Base-by-base conservation (phyloP, 1,140 invertebrate species). In the Temnothorax nylanderi region DNA sequence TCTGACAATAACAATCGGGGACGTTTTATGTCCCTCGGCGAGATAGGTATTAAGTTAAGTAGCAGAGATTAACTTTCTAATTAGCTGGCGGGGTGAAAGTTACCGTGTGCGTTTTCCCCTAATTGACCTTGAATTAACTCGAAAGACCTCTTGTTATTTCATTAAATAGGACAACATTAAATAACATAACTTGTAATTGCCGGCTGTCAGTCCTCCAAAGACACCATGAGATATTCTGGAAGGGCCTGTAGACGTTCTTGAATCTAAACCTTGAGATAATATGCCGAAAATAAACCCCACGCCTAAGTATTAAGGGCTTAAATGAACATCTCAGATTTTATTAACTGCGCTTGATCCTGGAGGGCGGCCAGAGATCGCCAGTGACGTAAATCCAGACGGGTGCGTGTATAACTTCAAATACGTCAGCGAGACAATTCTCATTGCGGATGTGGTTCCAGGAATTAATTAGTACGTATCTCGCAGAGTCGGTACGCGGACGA, bases 401-500 rank as follows among this genome's bases (percentile, higher is more conserved):
- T 69, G 11, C 21, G 18, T 47, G 21, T 58, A 67, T 58, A 67
- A 26, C 21, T 41, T 56, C 67, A 51, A 78, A 60, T 86, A 49
- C 34, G 13, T 44, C 37, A n/a, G 69, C 56, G n/a, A 13, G 54
- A 90, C 81, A 84, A 88, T 90, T 86, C 81, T 62, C 62, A 18
- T 54, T 47, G 64, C 60, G 44, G 54, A 80, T 65, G 81, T 64
- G 44, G 37, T 91, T 91, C 90, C 74, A 69, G 18, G 90, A 91
- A 91, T 91, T 90, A 88, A 90, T 91, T 89, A 81, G 37, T 56
- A 56, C 32, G 54, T 58, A 64, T 77, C 32, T 41, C 56, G 21
- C 5, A 21, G 54, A 60, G 49, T 80, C 60, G 34, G 47, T 47
- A 3, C 11, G 16, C 21, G 26, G 47, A 21, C 77, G 21, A 84